Evolutionary conservation across 2,113 vertebrate genomes (phyloP), one percentile per base, ranked within the genome.

Genomic region (Catharus bicknelli): DNA sequence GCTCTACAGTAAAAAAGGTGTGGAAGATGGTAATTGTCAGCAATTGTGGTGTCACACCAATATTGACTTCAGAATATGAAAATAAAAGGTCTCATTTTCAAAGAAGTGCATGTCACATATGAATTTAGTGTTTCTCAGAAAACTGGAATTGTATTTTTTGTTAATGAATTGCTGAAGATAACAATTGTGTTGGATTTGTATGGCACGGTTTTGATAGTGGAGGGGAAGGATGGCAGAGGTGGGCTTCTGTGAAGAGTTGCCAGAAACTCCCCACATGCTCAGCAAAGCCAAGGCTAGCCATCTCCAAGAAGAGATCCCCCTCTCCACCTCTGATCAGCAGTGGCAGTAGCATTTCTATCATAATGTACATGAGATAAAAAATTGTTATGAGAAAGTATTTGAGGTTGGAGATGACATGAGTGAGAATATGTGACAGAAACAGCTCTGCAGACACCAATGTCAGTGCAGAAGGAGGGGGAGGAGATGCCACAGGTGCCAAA

Each of bases 1-100:
- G 12, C 15, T 43, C 9, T n/a, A 25, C 23, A 32, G 1, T 80
- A 19, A n/a, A 59, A 1, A 1, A 58, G 2, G 4, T 45, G 32
- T 74, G 17, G 6, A 89, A 61, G 16, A 78, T 7, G 1, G 32
- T 55, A 75, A 45, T 54, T 58, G 20, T 2, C 30, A 62, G 63
- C 67, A 74, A 50, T 50, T 54, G 17, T 38, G 27, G n/a, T n/a
- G 22, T 27, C 21, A n/a, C 17, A 63, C 4, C 5, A 48, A 40
- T 61, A 86, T 32, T 12, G 40, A 22, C 2, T 48, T 69, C 0
- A 1, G 5, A 63, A 48, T 36, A 15, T 9, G 14, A 64, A 53
- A 73, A 67, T 19, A 51, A 75, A 69, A 74, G 20, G 3, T 48
- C 36, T 1, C 1, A 21, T 69, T 91, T 90, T 47, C 45, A 43